Evolutionary conservation across 2,888 invertebrate species (phyloP).

Genomic region (Hololepta plana): DNA sequence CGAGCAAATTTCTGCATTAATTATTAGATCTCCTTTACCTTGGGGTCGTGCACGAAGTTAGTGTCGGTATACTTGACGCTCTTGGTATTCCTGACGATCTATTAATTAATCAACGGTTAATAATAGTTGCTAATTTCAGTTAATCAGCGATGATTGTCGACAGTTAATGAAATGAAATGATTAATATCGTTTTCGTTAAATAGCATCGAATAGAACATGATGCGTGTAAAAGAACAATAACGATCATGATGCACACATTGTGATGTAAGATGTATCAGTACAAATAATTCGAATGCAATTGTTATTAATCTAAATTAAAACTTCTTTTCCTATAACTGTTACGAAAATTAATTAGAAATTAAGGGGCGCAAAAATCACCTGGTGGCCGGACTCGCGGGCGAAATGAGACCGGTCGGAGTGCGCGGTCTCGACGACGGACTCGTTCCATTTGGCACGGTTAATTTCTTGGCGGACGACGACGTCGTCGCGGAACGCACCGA

Average conservation of each 20-base stretch:
- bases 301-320: no score
- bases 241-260: no score
- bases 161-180: no score
- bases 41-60: constrained; percentile 53
- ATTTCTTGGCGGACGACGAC: constrained; percentile 34
- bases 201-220: no score
- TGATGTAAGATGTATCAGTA: no score
- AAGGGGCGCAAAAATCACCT: constrained; percentile 39
- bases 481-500: constrained; percentile 25
- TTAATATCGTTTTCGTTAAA: no score
- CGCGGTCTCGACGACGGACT: constrained; percentile 39
- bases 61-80: constrained; percentile 80
- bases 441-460: constrained; percentile 32
- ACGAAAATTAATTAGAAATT: constrained; percentile 3
- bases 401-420: constrained; percentile 61
- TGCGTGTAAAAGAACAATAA: no score
- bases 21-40: constrained; percentile 37
- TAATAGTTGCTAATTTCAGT: no score
- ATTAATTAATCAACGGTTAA: no score
- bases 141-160: no score
- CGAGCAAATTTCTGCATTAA: constrained; percentile 4
- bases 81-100: constrained; percentile 62
- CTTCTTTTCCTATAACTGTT: no score
- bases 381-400: constrained; percentile 51
- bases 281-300: no score